A percentile compares a stretch with the other conserved stretches of the same genome.
phyloP scores from a whole-genome alignment of 2,113 vertebrate genomes.

The Leptocoma aspasia region DNA sequence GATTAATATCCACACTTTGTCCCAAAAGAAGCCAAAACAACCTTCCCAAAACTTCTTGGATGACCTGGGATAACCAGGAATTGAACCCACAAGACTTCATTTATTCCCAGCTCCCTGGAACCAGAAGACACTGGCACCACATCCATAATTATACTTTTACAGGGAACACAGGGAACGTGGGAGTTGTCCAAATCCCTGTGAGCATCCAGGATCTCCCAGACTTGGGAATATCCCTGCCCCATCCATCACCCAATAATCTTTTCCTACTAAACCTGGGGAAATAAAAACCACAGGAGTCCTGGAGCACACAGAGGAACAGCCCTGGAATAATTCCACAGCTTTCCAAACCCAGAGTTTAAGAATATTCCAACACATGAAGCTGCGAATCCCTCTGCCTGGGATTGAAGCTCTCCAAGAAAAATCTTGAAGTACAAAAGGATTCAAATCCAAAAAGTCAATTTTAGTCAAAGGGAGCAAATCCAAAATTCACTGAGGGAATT shows the following conservation, averaged over 20 bases:
- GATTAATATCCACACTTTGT: background rate
- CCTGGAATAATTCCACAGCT: background rate
- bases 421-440: background rate
- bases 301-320: accelerated
- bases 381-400: background rate
- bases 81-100: background rate
- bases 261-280: background rate
- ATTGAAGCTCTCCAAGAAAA: background rate
- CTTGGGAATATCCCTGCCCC: background rate
- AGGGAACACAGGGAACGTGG: background rate
- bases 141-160: background rate
- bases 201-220: background rate
- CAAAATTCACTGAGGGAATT: background rate
- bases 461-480: background rate
- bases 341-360: background rate
- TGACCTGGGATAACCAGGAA: background rate
- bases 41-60: background rate
- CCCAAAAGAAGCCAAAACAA: background rate
- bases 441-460: background rate
- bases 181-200: background rate
- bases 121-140: background rate
- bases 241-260: background rate
- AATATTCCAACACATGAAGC: background rate
- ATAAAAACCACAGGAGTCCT: background rate
- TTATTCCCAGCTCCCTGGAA: background rate